Evolutionary conservation across 2,797 vertebrate species (phyloP), one percentile per base, ranked within the genome.

Genomic region (Phalanger gymnotis): DNA sequence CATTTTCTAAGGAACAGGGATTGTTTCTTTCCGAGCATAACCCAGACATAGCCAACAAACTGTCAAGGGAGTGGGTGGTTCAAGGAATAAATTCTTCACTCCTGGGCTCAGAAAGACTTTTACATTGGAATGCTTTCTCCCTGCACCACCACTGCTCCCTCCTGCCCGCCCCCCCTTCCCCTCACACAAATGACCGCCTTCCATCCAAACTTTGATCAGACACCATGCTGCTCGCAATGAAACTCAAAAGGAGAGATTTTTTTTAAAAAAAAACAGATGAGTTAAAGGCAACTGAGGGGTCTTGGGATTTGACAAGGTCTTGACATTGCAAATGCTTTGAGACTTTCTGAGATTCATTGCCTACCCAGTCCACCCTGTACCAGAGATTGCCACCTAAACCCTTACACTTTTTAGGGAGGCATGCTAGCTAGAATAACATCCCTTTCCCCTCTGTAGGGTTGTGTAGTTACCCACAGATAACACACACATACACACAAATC

Each of bases 1-100:
- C 98, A 98, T 98, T 97, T 94, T 0, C 96, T 98, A 55, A 96
- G 97, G 98, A 98, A 96, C 56, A 98, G 98, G 57, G 54, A 94
- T 94, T 90, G 96, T 96, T 94, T 94, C 94, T 87, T 27, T 91
- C 19, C 0, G n/a, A 73, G 22, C 96, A 73, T 47, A 96, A 54
- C 90, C 91, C 94, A 47, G 90, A 95, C 97, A 28, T 95, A 66
- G 97, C 96, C 34, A 94, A 53, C 96, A 61, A 81, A 95, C 97
- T 93, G 93, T 93, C 97, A 92, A 96, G 54, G 58, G 73, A 98
- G 90, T 55, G 14, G 96, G 66, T 93, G 92, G 95, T 94, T 1
- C 25, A 73, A 52, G 31, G 54, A 90, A 55, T n/a, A 66, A 51
- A 53, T 97, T 61, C 55, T 92, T 95, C 51, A 9, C 47, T 91